phyloP scores from a whole-genome alignment of 2,113 vertebrate genomes.

The Rhabdomys dilectus region DNA sequence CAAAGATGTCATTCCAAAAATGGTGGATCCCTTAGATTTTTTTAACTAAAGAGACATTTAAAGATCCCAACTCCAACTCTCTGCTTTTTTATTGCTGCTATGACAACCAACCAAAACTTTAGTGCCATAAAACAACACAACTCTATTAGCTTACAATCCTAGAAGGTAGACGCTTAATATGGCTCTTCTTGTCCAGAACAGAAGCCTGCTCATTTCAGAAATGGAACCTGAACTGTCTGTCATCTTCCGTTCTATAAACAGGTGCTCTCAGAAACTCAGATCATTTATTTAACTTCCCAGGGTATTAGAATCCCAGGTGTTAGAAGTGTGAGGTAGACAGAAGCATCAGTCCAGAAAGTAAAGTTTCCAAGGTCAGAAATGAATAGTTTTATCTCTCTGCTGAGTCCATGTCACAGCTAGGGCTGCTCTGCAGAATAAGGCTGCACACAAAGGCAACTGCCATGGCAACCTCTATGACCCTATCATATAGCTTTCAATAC shows the following conservation, averaged over 20 bases:
- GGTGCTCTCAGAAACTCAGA: not conserved
- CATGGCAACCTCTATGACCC: rapidly evolving
- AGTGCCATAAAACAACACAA: not conserved
- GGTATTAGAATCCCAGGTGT: not conserved
- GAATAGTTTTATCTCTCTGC: not conserved
- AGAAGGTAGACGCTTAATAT: not conserved
- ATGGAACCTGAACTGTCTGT: not conserved
- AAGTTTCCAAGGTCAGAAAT: not conserved
- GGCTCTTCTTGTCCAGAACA: not conserved
- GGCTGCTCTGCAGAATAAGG: not conserved
- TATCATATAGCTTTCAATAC: not conserved
- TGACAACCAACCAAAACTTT: not conserved
- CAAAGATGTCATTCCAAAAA: not conserved
- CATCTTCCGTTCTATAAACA: not conserved
- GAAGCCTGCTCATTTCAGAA: not conserved
- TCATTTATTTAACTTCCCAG: not conserved
- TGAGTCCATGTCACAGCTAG: not conserved
- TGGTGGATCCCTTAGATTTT: not conserved
- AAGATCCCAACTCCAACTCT: not conserved
- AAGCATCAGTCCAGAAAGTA: not conserved
- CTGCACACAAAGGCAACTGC: rapidly evolving
- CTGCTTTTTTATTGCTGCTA: not conserved
- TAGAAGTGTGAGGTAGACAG: not conserved
- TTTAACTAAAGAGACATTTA: not conserved
- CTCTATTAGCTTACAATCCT: not conserved